Evolutionary conservation across 2,888 invertebrate species (phyloP).

Genomic region (Crossocerus cetratus): DNA sequence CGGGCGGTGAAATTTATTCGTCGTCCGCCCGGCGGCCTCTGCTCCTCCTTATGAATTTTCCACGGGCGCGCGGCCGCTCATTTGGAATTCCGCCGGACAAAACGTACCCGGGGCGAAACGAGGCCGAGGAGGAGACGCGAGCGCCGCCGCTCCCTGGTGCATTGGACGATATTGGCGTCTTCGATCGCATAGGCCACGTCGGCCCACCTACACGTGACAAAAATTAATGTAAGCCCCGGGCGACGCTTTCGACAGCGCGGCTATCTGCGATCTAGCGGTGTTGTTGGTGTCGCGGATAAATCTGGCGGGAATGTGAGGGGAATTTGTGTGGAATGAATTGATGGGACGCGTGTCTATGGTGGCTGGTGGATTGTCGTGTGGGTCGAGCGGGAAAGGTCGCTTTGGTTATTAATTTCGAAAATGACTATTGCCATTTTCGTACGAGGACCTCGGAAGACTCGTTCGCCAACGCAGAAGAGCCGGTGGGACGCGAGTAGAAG

Average conservation of each 20-base stretch:
- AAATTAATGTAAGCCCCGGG: not conserved
- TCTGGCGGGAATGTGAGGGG: not conserved
- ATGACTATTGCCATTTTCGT: slow-evolving; percentile 39
- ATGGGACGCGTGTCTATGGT: too few relatives aligned
- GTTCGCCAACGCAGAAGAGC: slow-evolving; percentile 52
- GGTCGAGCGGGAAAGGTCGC: too few relatives aligned
- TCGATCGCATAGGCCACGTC: not conserved
- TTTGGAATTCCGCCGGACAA: slow-evolving; percentile 19
- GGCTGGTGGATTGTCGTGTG: too few relatives aligned
- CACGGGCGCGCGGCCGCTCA: slow-evolving; percentile 19
- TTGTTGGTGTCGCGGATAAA: too few relatives aligned
- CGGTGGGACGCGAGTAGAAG: slow-evolving; percentile 5
- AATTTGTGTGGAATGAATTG: too few relatives aligned
- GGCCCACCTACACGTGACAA: not conserved
- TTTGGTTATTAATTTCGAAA: slow-evolving; percentile 25
- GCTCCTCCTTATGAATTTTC: slow-evolving; percentile 28
- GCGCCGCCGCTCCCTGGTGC: not conserved
- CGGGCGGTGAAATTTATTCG: slow-evolving; percentile 30
- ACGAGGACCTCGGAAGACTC: slow-evolving; percentile 32
- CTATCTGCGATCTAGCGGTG: too few relatives aligned
- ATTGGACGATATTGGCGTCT: slow-evolving; percentile 14
- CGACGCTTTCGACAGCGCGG: not conserved
- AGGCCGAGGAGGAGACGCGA: not conserved
- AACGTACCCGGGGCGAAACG: not conserved
- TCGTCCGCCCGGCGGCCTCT: slow-evolving; percentile 3